Conservation (phyloP, 2,888 invertebrate genomes). For the Coenonympha arcania region DNA sequence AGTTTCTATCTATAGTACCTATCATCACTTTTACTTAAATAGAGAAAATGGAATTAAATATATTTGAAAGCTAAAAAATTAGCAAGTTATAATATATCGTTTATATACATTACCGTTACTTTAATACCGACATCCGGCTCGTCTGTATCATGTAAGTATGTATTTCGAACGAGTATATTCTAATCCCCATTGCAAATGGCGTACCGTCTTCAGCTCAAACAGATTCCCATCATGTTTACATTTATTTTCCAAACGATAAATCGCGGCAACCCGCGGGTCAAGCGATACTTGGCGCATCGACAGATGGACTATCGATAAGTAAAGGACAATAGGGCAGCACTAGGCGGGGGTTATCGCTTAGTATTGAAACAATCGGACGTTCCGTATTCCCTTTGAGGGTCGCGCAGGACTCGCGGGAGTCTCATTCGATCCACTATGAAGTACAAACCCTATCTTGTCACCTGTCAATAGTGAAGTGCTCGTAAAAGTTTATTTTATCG, state of each 20-base stretch:
- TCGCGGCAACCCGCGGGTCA: conserved; percentile 60
- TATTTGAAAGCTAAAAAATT: no score
- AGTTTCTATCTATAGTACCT: no score
- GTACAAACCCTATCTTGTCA: conserved; percentile 26
- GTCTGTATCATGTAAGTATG: no score
- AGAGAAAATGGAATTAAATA: no score
- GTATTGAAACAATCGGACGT: conserved; percentile 51
- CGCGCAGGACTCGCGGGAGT: conserved; percentile 55
- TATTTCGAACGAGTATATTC: conserved; percentile 43
- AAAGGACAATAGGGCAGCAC: conserved; percentile 50
- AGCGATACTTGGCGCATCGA: conserved; percentile 38
- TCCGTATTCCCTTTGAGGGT: conserved; percentile 32
- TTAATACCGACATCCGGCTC: not conserved
- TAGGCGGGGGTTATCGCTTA: conserved; percentile 57
- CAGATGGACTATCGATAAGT: conserved; percentile 51
- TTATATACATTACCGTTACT: not conserved
- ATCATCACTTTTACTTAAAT: no score
- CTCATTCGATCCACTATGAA: conserved; percentile 42
- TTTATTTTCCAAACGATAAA: conserved; percentile 58
- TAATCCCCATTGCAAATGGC: conserved; percentile 48
- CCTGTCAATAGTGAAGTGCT: conserved; percentile 25
- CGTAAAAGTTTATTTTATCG: conserved; percentile 26
- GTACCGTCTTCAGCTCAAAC: no score
- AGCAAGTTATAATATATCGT: not conserved
- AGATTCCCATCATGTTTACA: conserved; percentile 52